Base-by-base conservation (phyloP, 1,140 invertebrate species). In the Danaus plexippus region DNA sequence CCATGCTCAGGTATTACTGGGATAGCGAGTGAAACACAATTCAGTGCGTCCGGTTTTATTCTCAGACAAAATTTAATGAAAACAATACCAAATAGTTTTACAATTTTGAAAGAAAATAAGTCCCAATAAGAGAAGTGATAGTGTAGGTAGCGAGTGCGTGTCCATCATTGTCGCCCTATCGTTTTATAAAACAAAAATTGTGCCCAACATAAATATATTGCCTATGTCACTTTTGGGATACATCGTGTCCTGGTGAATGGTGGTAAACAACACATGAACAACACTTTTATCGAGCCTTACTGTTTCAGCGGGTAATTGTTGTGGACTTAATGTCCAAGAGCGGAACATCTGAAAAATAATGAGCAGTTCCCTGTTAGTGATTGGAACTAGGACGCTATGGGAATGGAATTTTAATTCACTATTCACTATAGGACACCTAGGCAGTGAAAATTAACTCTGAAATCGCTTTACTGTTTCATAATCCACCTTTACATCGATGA, bases 331-430 rank as follows among this genome's bases (percentile, higher is more conserved):
- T 73, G 80, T 83, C 83, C 83, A 87, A 78, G 83, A 82, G 68
- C 80, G 77, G 76, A 87, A 78, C 68, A 87, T 87, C 83, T 87
- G 83, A 87, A 86, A 84, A 86, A 81, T 66, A 87, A 86, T 61
- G 80, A 87, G 76, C 76, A 86, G 78, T 67, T 70, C 71, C 65
- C 81, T 66, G 64, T 85, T 84, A 85, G 73, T 82, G 73, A 75
- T 72, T 73, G 75, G 72, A 72, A 66, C 69, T 66, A 66, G 53
- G 54, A 65, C 18, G 22, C 12, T 13, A 48, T 47, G 49, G 49
- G 49, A 13, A 50, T 47, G 9, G 9, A 47, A 47, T 7, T 12
- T 47, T 9, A 10, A 9, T 47, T 47, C 45, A 13, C n/a, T 46
- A 46, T 22, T 22, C 18, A 32, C 22, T 32, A 32, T 32, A 32